phyloP scores from a whole-genome alignment of 2,888 invertebrate species.

The Heliothis peltigera region DNA sequence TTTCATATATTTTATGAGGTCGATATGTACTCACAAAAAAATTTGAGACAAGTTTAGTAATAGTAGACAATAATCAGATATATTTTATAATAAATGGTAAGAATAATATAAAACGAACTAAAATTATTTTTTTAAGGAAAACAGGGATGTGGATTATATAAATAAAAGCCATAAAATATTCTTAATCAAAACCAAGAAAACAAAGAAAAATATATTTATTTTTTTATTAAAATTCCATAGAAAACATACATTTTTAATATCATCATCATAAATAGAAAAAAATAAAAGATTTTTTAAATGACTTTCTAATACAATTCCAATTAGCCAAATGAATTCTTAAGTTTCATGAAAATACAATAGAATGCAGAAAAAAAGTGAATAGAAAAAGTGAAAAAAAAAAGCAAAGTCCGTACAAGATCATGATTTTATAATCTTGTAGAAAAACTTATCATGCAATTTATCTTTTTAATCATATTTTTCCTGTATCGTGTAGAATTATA shows the following conservation, averaged over 20 bases:
- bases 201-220: neutral
- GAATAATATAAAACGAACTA: no score
- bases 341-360: constrained; percentile 3
- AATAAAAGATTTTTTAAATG: neutral
- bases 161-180: neutral
- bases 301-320: constrained; percentile 4
- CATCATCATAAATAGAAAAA: neutral
- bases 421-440: constrained; percentile 34
- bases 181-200: constrained; percentile 3
- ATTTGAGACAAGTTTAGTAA: no score
- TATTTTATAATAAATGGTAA: no score
- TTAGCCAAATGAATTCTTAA: neutral
- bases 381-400: constrained; percentile 20
- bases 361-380: neutral
- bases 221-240: constrained; percentile 3
- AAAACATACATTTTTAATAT: constrained; percentile 2
- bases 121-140: no score
- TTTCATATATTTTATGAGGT: no score
- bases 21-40: no score
- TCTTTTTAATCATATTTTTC: constrained; percentile 49
- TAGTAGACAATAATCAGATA: no score
- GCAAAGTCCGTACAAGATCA: constrained; percentile 30
- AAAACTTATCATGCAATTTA: constrained; percentile 52
- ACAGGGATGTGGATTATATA: rapidly evolving
- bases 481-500: constrained; percentile 32